Evolutionary conservation across 53 echinoderm and acorn worm species (phyloP).

Genomic region (Apostichopus leukothele): DNA sequence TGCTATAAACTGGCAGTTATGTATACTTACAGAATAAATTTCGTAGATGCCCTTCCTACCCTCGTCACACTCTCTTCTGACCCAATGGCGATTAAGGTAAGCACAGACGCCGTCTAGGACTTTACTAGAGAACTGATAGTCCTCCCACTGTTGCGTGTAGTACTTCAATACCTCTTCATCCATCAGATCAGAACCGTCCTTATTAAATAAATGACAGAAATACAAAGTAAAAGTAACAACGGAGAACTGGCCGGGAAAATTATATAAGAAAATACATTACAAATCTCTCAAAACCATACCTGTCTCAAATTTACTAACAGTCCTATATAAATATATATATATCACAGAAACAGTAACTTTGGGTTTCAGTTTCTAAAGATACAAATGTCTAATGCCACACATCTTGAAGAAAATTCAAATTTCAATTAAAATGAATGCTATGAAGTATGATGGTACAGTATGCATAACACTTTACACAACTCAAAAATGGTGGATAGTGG

Average conservation of each 20-base stretch:
- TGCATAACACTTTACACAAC: too few species aligned
- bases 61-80: slow-evolving; percentile 94
- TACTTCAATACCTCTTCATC: slow-evolving; percentile 94
- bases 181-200: slow-evolving; percentile 99
- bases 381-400: too few species aligned
- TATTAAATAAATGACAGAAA: background rate
- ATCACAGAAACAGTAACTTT: too few species aligned
- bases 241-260: too few species aligned
- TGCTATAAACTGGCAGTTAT: background rate
- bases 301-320: slow-evolving; percentile 75
- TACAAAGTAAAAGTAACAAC: too few species aligned
- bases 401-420: too few species aligned
- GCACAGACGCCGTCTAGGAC: slow-evolving; percentile 96
- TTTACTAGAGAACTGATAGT: slow-evolving; percentile 98
- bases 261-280: background rate
- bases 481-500: too few species aligned
- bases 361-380: too few species aligned
- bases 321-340: too few species aligned
- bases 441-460: too few species aligned
- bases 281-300: slow-evolving; percentile 53
- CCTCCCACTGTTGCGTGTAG: slow-evolving; percentile 98
- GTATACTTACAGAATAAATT: slow-evolving; percentile 92
- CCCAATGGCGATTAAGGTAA: slow-evolving; percentile 98
- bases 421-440: too few species aligned
- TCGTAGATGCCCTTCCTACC: slow-evolving; percentile 99